Evolutionary conservation across 2,888 invertebrate genomes (phyloP).

Genomic region (Lissocephala sabroskyi): DNA sequence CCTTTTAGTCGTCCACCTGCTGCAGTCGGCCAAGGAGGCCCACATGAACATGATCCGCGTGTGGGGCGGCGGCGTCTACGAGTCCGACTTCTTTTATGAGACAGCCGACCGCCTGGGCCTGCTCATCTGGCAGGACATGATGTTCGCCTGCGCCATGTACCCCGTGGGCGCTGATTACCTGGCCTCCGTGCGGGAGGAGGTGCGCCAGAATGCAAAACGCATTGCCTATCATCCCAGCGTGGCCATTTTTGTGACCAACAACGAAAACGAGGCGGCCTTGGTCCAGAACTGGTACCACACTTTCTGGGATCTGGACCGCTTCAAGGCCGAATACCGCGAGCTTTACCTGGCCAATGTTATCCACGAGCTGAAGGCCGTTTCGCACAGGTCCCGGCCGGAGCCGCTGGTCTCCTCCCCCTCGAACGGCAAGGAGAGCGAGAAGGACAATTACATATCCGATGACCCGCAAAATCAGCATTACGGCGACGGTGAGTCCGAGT

Average conservation of each 20-base stretch:
- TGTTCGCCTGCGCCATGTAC: constrained; percentile 98
- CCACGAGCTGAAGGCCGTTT: constrained; percentile 74
- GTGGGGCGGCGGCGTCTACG: constrained; percentile 99
- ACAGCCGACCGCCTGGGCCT: constrained; percentile 91
- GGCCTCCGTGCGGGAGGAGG: constrained; percentile 81
- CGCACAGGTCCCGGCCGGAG: constrained; percentile 66
- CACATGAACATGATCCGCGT: constrained; percentile 96
- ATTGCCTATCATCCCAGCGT: constrained; percentile 91
- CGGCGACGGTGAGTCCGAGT: constrained; percentile 87
- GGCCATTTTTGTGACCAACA: constrained; percentile 94
- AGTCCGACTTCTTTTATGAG: constrained; percentile 90
- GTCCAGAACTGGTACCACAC: constrained; percentile 85
- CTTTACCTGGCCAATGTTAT: constrained; percentile 87
- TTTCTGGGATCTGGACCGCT: constrained; percentile 73
- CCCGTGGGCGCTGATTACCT: constrained; percentile 84
- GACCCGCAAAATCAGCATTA: constrained; percentile 85
- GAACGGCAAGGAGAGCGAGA: constrained; percentile 81
- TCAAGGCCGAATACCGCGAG: constrained; percentile 84
- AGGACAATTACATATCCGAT: constrained; percentile 83
- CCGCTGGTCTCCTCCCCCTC: constrained; percentile 90
- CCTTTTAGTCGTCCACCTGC: constrained; percentile 75
- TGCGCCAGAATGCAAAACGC: constrained; percentile 85
- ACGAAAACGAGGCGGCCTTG: constrained; percentile 95
- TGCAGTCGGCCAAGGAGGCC: constrained; percentile 81
- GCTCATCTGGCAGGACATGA: constrained; percentile 97